A percentile compares a stretch with the other conserved stretches of the same genome.
Evolutionary conservation across 2,888 invertebrate genomes (phyloP).

Genomic region (Polymixis lichenea): DNA sequence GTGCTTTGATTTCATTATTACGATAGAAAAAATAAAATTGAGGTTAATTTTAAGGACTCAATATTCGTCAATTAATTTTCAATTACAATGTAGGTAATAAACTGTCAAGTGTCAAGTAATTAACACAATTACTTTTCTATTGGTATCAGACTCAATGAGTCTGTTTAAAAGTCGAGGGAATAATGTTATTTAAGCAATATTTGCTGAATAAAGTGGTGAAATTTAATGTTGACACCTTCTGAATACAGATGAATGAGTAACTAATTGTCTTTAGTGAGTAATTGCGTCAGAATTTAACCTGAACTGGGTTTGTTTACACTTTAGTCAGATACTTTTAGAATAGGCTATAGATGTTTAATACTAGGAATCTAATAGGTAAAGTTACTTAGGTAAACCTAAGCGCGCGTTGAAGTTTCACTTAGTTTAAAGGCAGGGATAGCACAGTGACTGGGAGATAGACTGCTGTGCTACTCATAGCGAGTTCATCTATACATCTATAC

Average conservation of each 20-base stretch:
- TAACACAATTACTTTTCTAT: too few species aligned
- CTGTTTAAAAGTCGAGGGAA: too few species aligned
- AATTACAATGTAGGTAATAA: neutral
- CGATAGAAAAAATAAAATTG: too few species aligned
- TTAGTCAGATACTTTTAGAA: neutral
- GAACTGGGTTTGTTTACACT: neutral
- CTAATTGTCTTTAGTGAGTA: too few species aligned
- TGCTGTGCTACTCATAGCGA: neutral
- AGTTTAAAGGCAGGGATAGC: neutral
- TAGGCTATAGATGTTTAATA: neutral
- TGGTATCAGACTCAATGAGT: too few species aligned
- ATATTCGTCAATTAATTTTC: neutral
- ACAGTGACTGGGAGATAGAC: neutral
- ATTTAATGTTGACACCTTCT: neutral
- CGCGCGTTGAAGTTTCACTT: neutral
- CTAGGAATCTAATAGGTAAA: conserved; percentile 1
- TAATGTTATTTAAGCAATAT: neutral
- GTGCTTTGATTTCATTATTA: neutral
- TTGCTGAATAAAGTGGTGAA: too few species aligned
- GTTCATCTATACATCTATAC: too few species aligned
- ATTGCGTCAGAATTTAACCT: neutral
- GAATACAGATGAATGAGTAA: neutral
- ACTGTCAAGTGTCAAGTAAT: too few species aligned
- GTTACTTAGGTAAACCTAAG: neutral
- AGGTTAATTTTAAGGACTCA: neutral